A percentile compares a stretch with the other conserved stretches of the same genome.
Conservation (phyloP, 1,140 invertebrate genomes). For the Drosophila insularis region DNA sequence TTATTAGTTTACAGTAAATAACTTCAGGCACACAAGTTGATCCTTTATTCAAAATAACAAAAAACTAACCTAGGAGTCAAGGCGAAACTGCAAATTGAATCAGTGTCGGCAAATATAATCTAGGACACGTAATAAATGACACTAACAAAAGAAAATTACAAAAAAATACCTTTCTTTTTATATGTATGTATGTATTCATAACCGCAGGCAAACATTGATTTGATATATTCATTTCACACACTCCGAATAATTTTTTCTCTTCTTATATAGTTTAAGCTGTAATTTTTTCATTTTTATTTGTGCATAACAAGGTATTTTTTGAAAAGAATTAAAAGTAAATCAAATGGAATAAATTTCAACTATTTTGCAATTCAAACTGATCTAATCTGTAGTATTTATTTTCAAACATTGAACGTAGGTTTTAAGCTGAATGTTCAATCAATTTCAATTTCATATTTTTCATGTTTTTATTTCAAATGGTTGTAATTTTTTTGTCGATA, state of each 20-base stretch:
- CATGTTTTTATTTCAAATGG: too few species aligned
- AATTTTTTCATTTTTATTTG: background rate
- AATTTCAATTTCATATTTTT: too few species aligned
- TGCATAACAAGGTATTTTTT: background rate
- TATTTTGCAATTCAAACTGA: background rate
- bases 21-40: background rate
- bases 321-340: background rate
- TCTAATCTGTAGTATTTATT: background rate
- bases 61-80: background rate
- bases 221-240: background rate
- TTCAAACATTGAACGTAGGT: too few species aligned
- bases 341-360: background rate
- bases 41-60: background rate
- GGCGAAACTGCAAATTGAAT: background rate
- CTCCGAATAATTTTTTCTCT: background rate
- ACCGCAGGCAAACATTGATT: conserved; percentile 1
- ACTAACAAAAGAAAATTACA: background rate
- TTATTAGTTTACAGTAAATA: conserved; percentile 8
- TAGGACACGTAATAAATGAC: background rate
- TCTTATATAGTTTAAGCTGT: background rate
- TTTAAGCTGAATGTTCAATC: too few species aligned
- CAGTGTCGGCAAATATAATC: background rate
- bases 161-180: background rate
- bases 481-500: too few species aligned
- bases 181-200: background rate